Conservation (phyloP, 35 echinoderm and acorn worm genomes). For the Apostichopus japonicus region DNA sequence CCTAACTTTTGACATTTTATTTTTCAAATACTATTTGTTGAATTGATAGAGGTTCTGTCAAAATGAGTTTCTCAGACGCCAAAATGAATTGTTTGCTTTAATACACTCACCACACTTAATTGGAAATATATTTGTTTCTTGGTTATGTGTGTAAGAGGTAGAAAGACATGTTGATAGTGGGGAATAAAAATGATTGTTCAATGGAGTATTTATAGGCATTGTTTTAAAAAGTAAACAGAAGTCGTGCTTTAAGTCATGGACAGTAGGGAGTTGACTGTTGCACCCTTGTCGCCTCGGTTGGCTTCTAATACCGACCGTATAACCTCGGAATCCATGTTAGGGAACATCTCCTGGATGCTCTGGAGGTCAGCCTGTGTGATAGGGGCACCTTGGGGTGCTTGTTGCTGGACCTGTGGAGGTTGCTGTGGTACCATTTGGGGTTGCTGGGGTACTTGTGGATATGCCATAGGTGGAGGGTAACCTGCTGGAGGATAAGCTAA, state of each 20-base stretch:
- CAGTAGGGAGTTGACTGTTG: conserved; percentile 79
- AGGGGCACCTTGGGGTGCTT: conserved; percentile 44
- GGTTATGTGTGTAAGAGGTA: too few species aligned
- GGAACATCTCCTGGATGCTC: conserved; percentile 93
- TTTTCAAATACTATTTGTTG: too few species aligned
- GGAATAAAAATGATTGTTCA: too few species aligned
- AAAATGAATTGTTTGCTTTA: too few species aligned
- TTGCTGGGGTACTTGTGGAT: not conserved
- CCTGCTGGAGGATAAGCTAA: conserved; percentile 71
- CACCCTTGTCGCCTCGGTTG: conserved; percentile 90
- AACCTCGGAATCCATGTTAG: conserved; percentile 82
- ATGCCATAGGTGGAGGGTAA: conserved; percentile 11
- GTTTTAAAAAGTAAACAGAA: too few species aligned
- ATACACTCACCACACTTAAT: too few species aligned
- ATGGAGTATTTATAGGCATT: too few species aligned
- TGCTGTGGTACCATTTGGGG: conserved; percentile 45
- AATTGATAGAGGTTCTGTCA: too few species aligned
- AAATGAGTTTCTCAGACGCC: too few species aligned
- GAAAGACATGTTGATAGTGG: too few species aligned
- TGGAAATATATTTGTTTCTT: too few species aligned
- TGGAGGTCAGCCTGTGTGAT: conserved; percentile 92
- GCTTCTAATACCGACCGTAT: conserved; percentile 89
- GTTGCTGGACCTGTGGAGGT: conserved; percentile 50
- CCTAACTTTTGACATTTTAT: too few species aligned
- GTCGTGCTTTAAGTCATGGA: conserved; percentile 59